phyloP scores from a whole-genome alignment of 2,797 vertebrate species.

The Muraenolepis orangiensis region DNA sequence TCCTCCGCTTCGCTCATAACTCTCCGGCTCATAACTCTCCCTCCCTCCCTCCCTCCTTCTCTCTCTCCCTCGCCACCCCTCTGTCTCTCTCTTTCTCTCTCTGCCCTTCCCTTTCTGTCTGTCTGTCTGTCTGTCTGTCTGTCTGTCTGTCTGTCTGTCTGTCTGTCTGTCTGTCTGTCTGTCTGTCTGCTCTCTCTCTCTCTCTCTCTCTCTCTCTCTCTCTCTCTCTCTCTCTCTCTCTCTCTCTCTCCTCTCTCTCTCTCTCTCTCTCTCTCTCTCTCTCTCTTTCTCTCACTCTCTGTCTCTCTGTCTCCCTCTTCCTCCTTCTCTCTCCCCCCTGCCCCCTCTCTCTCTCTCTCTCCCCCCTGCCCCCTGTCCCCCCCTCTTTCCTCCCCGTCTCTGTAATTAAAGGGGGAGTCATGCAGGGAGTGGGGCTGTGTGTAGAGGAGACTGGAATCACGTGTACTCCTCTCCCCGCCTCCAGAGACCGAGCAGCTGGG shows the following conservation, averaged over 20 bases:
- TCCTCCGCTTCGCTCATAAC: neutral
- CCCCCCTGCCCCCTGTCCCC: neutral
- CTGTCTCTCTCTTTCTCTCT: neutral
- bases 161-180: neutral
- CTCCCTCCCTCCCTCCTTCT: neutral
- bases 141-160: neutral
- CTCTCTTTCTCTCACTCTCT: neutral
- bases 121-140: neutral
- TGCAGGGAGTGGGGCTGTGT: slow-evolving; percentile 19
- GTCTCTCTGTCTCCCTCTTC: neutral
- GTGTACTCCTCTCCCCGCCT: slow-evolving; percentile 23
- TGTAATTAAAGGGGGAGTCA: slow-evolving; percentile 13
- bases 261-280: neutral
- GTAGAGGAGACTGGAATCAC: slow-evolving; percentile 12
- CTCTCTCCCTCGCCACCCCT: neutral
- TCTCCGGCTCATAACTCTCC: neutral
- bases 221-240: neutral
- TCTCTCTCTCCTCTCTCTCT: neutral
- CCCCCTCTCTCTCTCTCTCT: neutral
- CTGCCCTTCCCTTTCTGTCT: neutral
- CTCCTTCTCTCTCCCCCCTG: neutral
- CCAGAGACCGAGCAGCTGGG: slow-evolving; percentile 49
- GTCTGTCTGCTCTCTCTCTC: neutral
- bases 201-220: neutral
- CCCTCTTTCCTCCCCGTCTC: slow-evolving; percentile 6